These are phyloP conservation scores for Plebejus anna DNA, from an alignment of 2,888 invertebrate species.

Conservation along the genomic window DNA sequence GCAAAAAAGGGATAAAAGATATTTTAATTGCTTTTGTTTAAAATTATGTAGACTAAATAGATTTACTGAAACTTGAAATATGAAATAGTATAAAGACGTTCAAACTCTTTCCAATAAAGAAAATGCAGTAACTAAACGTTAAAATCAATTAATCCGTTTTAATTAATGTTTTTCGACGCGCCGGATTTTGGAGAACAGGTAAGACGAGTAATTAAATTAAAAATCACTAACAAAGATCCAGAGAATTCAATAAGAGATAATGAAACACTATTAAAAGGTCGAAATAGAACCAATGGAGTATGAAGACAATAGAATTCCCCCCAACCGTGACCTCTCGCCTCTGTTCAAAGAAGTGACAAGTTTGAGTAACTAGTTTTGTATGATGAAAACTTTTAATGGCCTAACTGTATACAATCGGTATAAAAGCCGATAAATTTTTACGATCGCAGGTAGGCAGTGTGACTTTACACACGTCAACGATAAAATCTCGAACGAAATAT, in stretches of 20 bases:
- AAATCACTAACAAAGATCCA: neutral
- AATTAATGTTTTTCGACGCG: conserved; percentile 1
- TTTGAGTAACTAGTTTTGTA: conserved; percentile 18
- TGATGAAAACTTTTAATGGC: conserved; percentile 23
- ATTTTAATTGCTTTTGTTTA: too few species aligned
- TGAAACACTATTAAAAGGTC: conserved; percentile 7
- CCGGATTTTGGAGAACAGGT: neutral
- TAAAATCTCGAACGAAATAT: neutral
- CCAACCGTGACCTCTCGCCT: conserved; percentile 11
- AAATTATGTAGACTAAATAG: too few species aligned
- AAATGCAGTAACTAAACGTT: neutral
- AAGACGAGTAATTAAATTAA: conserved; percentile 4
- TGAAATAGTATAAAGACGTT: too few species aligned
- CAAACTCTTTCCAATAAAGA: neutral
- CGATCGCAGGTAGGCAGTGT: neutral
- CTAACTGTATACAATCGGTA: conserved; percentile 13
- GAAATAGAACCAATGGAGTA: conserved; percentile 14
- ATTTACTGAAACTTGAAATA: too few species aligned
- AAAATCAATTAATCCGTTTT: neutral
- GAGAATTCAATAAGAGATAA: conserved; percentile 22
- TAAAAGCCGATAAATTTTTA: conserved; percentile 17
- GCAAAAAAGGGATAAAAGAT: too few species aligned
- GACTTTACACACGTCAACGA: neutral
- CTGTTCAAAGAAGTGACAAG: conserved; percentile 7
- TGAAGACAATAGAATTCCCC: conserved; percentile 23